A percentile compares a stretch with the other conserved stretches of the same genome.
phyloP scores from a whole-genome alignment of 2,797 vertebrate species.

The Tadarida brasiliensis region DNA sequence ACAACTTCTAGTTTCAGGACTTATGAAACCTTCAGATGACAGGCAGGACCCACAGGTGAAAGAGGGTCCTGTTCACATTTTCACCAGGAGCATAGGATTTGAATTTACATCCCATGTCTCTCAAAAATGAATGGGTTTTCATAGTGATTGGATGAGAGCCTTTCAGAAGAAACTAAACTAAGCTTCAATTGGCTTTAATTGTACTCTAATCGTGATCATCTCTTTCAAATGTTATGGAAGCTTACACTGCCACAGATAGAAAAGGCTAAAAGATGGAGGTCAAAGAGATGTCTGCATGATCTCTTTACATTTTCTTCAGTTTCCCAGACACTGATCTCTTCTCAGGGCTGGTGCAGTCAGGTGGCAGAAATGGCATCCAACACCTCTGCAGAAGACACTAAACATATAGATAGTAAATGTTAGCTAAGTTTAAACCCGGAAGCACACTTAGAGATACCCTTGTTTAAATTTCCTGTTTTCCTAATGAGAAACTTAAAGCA shows the following conservation, averaged over 20 bases:
- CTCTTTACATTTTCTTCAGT: neutral
- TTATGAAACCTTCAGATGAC: neutral
- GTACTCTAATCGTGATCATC: neutral
- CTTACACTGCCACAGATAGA: neutral
- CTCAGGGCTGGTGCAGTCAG: neutral
- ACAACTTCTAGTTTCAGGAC: neutral
- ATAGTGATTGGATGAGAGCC: neutral
- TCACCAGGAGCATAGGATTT: neutral
- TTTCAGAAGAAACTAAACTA: neutral
- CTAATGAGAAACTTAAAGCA: conserved; percentile 2
- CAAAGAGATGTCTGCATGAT: neutral
- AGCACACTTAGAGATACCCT: neutral
- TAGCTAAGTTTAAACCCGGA: neutral
- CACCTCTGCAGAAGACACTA: neutral
- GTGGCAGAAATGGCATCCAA: neutral
- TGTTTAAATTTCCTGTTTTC: neutral
- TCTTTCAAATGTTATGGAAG: conserved; percentile 8
- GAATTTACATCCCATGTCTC: neutral
- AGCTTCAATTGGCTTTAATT: conserved; percentile 1
- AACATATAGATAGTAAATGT: neutral
- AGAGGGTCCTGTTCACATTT: neutral
- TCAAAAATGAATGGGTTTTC: neutral
- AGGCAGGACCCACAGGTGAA: neutral
- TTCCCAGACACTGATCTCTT: neutral
- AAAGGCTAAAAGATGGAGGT: neutral